Percentiles rank a stretch among this genome's conserved stretches.
Evolutionary conservation across 2,888 invertebrate genomes (phyloP).

Genomic region (Vanessa cardui): DNA sequence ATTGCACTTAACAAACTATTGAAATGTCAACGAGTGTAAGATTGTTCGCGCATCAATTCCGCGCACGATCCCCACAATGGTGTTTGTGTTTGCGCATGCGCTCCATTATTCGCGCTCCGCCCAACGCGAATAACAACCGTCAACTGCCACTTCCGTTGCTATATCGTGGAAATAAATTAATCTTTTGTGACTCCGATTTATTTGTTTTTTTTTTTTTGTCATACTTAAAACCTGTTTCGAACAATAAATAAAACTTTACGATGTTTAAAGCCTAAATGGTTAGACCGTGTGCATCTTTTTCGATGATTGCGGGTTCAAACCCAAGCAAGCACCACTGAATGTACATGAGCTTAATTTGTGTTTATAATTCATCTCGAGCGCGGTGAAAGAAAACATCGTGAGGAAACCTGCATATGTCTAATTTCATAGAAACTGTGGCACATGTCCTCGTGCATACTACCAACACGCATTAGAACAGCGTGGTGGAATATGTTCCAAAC

Average conservation of each 20-base stretch:
- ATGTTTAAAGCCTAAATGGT: too few relatives aligned
- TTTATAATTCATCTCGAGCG: too few relatives aligned
- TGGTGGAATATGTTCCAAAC: too few relatives aligned
- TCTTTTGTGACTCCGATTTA: slow-evolving; percentile 26
- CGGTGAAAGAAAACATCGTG: too few relatives aligned
- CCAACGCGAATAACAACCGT: slow-evolving; percentile 44
- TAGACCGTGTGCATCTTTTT: too few relatives aligned
- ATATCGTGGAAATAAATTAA: slow-evolving; percentile 40
- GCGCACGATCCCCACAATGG: slow-evolving; percentile 56
- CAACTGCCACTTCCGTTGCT: slow-evolving; percentile 43
- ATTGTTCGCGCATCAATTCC: slow-evolving; percentile 54
- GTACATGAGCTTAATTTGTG: too few relatives aligned
- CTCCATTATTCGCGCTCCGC: slow-evolving; percentile 55
- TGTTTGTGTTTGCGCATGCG: slow-evolving; percentile 53
- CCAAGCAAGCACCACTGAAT: too few relatives aligned
- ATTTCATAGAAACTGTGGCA: too few relatives aligned
- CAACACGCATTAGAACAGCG: too few relatives aligned
- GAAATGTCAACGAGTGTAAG: slow-evolving; percentile 30
- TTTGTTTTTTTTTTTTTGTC: neutral
- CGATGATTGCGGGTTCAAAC: too few relatives aligned
- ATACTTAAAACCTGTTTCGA: neutral
- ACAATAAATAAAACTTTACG: neutral
- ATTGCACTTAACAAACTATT: slow-evolving; percentile 28
- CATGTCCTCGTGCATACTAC: too few relatives aligned
- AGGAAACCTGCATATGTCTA: too few relatives aligned